Conservation (phyloP, 2,797 vertebrate genomes). For the Arctocebus calabarensis region DNA sequence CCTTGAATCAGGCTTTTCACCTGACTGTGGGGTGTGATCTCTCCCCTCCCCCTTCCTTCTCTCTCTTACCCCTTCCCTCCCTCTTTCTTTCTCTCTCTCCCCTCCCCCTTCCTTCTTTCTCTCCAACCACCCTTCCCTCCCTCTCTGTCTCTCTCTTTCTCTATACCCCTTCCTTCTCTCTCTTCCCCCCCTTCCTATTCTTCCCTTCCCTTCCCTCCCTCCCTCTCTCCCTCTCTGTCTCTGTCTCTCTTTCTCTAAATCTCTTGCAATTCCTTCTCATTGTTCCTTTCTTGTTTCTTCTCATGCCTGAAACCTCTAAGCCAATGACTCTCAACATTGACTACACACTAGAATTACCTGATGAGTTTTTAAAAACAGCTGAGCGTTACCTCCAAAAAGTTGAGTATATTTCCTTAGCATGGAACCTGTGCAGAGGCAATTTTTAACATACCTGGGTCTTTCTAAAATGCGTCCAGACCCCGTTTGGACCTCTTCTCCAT, state of each 20-base stretch:
- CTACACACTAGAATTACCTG: not conserved
- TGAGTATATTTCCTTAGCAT: not conserved
- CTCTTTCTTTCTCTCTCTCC: too few relatives aligned
- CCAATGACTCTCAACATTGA: slow-evolving; percentile 1
- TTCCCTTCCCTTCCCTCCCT: too few relatives aligned
- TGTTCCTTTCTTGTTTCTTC: not conserved
- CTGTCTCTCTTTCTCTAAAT: not conserved
- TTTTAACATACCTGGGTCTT: not conserved
- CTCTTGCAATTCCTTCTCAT: not conserved
- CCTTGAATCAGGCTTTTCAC: not conserved
- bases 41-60: not conserved
- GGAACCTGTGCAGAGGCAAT: not conserved
- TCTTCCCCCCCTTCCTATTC: not conserved
- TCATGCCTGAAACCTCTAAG: not conserved
- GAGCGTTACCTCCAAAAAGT: not conserved
- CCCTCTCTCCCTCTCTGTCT: not conserved
- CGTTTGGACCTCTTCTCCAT: not conserved
- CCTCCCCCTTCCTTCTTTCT: too few relatives aligned
- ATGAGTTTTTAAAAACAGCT: not conserved
- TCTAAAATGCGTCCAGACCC: not conserved
- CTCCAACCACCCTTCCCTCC: not conserved
- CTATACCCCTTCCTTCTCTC: not conserved
- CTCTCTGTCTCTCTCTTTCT: not conserved
- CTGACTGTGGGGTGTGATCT: too few relatives aligned
- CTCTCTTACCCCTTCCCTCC: not conserved